phyloP scores from a whole-genome alignment of 2,797 vertebrate species.

The Rhinoraja longicauda region DNA sequence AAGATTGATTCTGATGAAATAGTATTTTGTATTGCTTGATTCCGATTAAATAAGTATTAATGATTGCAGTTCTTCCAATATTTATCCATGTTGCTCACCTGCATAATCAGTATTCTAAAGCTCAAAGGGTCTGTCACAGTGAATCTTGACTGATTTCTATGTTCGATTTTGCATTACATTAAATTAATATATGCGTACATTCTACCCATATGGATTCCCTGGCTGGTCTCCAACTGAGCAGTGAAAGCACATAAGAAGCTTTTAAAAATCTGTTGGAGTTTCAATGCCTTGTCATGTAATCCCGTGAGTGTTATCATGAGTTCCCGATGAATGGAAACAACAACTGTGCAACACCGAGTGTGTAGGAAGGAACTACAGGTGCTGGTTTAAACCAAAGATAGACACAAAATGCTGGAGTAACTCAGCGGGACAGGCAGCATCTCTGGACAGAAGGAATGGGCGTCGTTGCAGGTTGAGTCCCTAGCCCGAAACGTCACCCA shows the following conservation, averaged over 20 bases:
- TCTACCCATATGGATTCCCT: not conserved
- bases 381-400: too few species aligned
- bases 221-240: not conserved
- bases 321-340: not conserved
- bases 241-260: not conserved
- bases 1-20: too few species aligned
- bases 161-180: not conserved
- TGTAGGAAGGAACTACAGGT: too few species aligned
- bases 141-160: constrained; percentile 13
- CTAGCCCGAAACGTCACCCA: too few species aligned
- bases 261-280: not conserved
- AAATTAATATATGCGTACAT: not conserved
- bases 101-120: not conserved
- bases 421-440: too few species aligned
- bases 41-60: not conserved
- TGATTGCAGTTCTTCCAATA: not conserved
- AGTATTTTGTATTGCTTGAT: not conserved
- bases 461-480: too few species aligned
- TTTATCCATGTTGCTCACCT: not conserved
- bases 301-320: not conserved
- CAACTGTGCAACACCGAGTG: not conserved
- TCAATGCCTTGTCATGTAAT: not conserved
- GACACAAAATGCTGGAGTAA: too few species aligned
- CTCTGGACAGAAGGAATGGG: too few species aligned
- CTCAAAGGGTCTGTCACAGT: not conserved